Base-by-base conservation (phyloP, 2,113 vertebrate genomes). In the Dasypus novemcinctus region DNA sequence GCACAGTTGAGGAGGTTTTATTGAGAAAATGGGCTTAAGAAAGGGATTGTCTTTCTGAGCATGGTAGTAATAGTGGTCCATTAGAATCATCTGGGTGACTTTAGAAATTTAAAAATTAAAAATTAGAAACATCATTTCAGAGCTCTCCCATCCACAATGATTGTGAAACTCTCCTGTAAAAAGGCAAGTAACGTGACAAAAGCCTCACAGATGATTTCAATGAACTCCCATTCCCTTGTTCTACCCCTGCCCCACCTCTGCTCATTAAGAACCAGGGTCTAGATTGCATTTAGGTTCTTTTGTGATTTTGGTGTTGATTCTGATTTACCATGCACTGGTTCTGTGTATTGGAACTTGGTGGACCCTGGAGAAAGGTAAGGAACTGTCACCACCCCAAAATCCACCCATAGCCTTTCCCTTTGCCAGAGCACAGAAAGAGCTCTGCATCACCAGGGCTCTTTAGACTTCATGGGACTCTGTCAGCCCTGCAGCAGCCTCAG, bases 391-490 rank as follows among this genome's bases (percentile, higher is more conserved):
- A 18, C 10, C 29, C n/a, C 4, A 4, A 11, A 46, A 52, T 21
- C 38, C 18, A 18, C 38, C n/a, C 7, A 1, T 5, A 23, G 20
- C 10, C 33, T 61, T 57, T 74, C 25, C 4, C 49, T 61, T 68
- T 6, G 4, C n/a, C 25, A 82, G 61, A 31, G 0, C 0, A 2
- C 5, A 17, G 4, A 3, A 7, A 52, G 27, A 27, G 31, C 2
- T 17, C 12, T 18, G 1, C 0, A 5, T 6, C 23, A 31, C 63
- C 59, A 46, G 46, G 52, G 3, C 0, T 18, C 6, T 23, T 68
- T 23, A 78, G 12, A 82, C 38, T 11, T 11, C 21, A 54, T 10
- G 7, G 4, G 49, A 18, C 1, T 4, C 4, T 33, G 11, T 31
- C 54, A 52, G 9, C n/a, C 64, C 27, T 0, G 4, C 69, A 1